Evolutionary conservation across 2,888 invertebrate species (phyloP).

Genomic region (Tetropium fuscum): DNA sequence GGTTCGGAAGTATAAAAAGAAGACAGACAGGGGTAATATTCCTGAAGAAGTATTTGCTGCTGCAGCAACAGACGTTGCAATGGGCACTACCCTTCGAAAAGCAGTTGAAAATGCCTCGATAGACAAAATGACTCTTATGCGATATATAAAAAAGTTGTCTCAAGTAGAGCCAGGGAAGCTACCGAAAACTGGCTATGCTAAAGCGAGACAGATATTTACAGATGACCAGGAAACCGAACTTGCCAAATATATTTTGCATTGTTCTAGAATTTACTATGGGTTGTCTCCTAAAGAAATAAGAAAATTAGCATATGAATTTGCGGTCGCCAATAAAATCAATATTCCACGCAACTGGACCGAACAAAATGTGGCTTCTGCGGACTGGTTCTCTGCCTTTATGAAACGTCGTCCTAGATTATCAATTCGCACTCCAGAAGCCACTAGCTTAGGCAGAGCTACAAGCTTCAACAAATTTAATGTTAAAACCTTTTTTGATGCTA

Average conservation of each 20-base stretch:
- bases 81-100: too few relatives aligned
- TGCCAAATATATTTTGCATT: conserved; percentile 6
- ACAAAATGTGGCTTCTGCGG: conserved; percentile 43
- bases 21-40: too few relatives aligned
- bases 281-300: conserved; percentile 39
- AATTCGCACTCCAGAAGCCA: conserved; percentile 49
- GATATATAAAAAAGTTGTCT: not conserved
- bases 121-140: not conserved
- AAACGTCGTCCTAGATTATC: conserved; percentile 44
- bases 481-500: conserved; percentile 38
- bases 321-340: conserved; percentile 30
- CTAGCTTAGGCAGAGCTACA: conserved; percentile 50
- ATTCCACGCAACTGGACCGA: conserved; percentile 41
- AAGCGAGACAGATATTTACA: conserved; percentile 4
- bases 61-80: too few relatives aligned
- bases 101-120: not conserved
- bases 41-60: too few relatives aligned
- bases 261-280: conserved; percentile 31
- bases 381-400: conserved; percentile 49
- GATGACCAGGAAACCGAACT: conserved; percentile 1
- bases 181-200: not conserved
- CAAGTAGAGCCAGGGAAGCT: not conserved
- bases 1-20: too few relatives aligned
- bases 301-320: conserved; percentile 44
- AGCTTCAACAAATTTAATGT: conserved; percentile 41